A percentile compares a stretch with the other conserved stretches of the same genome.
Conservation (phyloP, 2,888 invertebrate species). For the Synanthedon andrenaeformis region DNA sequence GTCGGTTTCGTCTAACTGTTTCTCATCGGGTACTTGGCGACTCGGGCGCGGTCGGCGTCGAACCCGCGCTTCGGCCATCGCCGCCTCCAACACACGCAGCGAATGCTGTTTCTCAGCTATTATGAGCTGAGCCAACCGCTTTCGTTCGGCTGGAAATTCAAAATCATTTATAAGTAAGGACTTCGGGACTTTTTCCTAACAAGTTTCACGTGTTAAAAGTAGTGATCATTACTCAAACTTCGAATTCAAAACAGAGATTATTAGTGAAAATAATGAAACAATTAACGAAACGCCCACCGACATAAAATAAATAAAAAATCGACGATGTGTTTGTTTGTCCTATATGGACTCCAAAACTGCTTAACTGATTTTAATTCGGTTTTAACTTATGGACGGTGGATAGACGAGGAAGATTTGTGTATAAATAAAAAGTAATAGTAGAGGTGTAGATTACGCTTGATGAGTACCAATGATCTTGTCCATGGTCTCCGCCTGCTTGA, state of each 20-base stretch:
- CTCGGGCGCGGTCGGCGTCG: conserved; percentile 33
- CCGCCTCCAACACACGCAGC: conserved; percentile 50
- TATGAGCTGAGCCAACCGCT: conserved; percentile 56
- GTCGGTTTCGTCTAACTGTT: conserved; percentile 46
- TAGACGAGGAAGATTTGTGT: no score
- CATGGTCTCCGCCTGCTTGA: conserved; percentile 63
- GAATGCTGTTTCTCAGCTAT: conserved; percentile 62
- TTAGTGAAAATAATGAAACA: neutral
- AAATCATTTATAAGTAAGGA: conserved; percentile 3
- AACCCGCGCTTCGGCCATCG: conserved; percentile 54
- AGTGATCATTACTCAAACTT: neutral
- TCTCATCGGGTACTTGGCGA: conserved; percentile 34
- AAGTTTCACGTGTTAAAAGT: neutral
- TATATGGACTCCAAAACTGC: no score
- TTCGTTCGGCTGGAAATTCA: conserved; percentile 44
- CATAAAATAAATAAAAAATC: no score
- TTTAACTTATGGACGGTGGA: no score
- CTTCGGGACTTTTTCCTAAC: no score
- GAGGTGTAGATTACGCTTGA: no score
- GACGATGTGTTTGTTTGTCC: no score
- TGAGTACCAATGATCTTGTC: conserved; percentile 51
- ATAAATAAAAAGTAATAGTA: no score
- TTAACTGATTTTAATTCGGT: no score
- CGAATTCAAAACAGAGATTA: neutral
- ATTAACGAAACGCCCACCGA: no score